Conservation (phyloP, 2,888 invertebrate species). For the Drosophila pseudotakahashii region DNA sequence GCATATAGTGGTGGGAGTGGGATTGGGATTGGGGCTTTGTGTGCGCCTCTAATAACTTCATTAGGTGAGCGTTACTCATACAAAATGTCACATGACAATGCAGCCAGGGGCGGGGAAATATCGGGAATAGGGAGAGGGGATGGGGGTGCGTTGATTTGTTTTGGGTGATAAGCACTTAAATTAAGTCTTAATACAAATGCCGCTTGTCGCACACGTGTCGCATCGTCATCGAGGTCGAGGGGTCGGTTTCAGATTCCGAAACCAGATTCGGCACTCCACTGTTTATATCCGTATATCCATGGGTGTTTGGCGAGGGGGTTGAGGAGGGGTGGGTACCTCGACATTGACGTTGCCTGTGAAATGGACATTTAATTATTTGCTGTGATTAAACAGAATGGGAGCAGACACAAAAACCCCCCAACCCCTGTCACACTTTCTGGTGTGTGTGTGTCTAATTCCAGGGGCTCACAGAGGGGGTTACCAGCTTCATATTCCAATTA, state of each 20-base stretch:
- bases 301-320: no score
- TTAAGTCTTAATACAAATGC: constrained; percentile 83
- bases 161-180: constrained; percentile 82
- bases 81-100: constrained; percentile 57
- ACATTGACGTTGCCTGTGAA: constrained; percentile 67
- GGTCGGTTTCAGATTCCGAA: constrained; percentile 23
- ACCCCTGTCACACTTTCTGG: neutral
- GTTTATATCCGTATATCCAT: neutral
- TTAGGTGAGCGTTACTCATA: constrained; percentile 68
- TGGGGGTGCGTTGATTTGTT: constrained; percentile 78
- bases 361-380: constrained; percentile 83
- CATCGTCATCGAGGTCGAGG: constrained; percentile 38
- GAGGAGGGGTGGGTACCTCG: constrained; percentile 1
- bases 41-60: constrained; percentile 70
- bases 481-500: constrained; percentile 78
- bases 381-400: constrained; percentile 69
- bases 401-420: constrained; percentile 2
- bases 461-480: constrained; percentile 1
- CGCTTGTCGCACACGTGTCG: constrained; percentile 82
- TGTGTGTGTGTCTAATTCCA: constrained; percentile 9
- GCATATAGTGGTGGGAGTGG: no score
- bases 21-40: constrained; percentile 4
- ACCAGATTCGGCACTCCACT: constrained; percentile 26
- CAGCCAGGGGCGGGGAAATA: neutral
- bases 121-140: constrained; percentile 19